Percentiles rank a stretch among this genome's conserved stretches.
Conservation (phyloP, 2,888 invertebrate species). For the Xylophagus ater region DNA sequence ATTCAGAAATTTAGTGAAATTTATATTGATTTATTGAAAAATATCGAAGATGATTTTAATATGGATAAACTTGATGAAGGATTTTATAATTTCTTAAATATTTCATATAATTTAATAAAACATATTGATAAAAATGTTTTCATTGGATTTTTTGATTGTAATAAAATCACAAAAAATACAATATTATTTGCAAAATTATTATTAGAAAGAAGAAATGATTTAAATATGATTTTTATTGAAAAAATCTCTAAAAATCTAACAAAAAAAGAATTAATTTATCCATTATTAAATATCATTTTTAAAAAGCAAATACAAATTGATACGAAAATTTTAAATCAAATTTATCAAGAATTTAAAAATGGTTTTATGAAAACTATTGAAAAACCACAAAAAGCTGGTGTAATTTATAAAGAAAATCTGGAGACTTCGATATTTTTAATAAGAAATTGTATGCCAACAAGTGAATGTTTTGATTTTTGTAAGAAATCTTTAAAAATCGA, state of each 20-base stretch:
- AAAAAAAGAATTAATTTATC: slow-evolving; percentile 53
- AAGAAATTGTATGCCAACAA: slow-evolving; percentile 46
- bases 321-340: slow-evolving; percentile 41
- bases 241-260: slow-evolving; percentile 38
- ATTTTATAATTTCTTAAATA: slow-evolving; percentile 46
- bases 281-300: slow-evolving; percentile 45
- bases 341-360: slow-evolving; percentile 50
- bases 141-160: slow-evolving; percentile 41
- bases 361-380: slow-evolving; percentile 53
- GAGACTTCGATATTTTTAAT: slow-evolving; percentile 49
- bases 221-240: slow-evolving; percentile 21
- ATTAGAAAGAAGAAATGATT: slow-evolving; percentile 37
- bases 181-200: slow-evolving; percentile 47
- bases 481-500: slow-evolving; percentile 54
- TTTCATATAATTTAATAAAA: slow-evolving; percentile 49
- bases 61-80: slow-evolving; percentile 45
- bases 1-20: slow-evolving; percentile 38
- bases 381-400: slow-evolving; percentile 58
- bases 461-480: slow-evolving; percentile 46
- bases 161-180: slow-evolving; percentile 46
- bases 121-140: slow-evolving; percentile 45
- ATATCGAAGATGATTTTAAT: slow-evolving; percentile 38
- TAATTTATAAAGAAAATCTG: slow-evolving; percentile 50
- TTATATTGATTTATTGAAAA: slow-evolving; percentile 41
- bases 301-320: slow-evolving; percentile 33